Base-by-base conservation (phyloP, 2,797 vertebrate genomes). In the Rhinichthys osculus region DNA sequence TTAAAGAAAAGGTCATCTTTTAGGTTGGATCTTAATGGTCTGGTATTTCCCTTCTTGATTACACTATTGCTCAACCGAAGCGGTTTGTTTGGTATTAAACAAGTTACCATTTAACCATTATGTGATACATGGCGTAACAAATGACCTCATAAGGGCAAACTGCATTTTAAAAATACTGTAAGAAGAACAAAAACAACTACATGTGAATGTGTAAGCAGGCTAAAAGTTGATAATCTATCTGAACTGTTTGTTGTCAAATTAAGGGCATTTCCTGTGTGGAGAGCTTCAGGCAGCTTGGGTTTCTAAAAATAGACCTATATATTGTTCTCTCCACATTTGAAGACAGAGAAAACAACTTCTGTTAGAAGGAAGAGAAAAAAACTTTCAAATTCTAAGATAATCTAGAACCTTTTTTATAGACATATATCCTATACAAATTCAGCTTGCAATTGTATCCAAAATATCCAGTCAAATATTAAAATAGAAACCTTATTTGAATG, bases 191-290 rank as follows among this genome's bases (percentile, higher is more conserved):
- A 50, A 74, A 38, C 1, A 2, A 73, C 13, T 40, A 42, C 21
- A 54, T 11, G 21, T 52, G 47, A 38, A 38, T 2, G 17, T 59
- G 66, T 40, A 78, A 62, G 52, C 21, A 47, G 52, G 35, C 50
- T 52, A 59, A 71, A 35, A 21, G 42, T 17, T 35, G 47, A 57
- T 17, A 13, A 42, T 54, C 7, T 42, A 23, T 57, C 35, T 59
- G 9, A 66, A 77, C 73, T 14, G 71, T 27, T 33, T 83, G 59
- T 54, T 38, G 54, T 62, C 30, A 76, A 82, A 90, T 70, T 84
- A 84, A 79, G 62, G 90, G 82, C 76, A 94, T 91, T 94, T 95
- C 92, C 92, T 91, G 92, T 88, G 86, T 50, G 57, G 86, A 85
- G 91, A 91, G 86, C 44, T 40, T 52, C 27, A 84, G 44, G 23